These are phyloP conservation scores for Anas platyrhynchos DNA, from an alignment of 2,113 vertebrate genomes.

Conservation along the genomic window DNA sequence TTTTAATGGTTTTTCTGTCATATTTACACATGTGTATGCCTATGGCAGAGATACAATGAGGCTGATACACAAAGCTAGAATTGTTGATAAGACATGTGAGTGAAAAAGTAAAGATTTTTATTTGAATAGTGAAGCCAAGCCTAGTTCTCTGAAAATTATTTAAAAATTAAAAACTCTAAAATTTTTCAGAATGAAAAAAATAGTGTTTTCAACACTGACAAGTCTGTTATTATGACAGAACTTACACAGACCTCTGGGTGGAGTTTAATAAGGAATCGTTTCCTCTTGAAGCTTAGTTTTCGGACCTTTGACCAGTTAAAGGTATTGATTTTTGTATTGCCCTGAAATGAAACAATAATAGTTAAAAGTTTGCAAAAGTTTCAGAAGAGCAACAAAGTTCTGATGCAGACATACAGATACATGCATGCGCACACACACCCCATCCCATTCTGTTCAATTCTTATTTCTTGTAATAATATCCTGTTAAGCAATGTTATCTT, in stretches of 20 bases:
- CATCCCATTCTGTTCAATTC: background rate
- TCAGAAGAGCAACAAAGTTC: background rate
- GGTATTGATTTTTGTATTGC: conserved; percentile 95
- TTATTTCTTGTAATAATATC: background rate
- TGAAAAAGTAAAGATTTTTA: background rate
- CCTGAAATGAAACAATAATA: conserved; percentile 74
- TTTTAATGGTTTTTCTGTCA: background rate
- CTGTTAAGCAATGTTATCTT: background rate
- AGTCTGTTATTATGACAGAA: background rate
- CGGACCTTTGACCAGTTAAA: conserved; percentile 99
- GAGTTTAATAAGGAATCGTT: conserved; percentile 94
- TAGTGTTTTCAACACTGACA: background rate
- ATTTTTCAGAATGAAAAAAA: background rate
- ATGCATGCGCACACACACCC: fast-evolving
- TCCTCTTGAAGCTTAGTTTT: conserved; percentile 98
- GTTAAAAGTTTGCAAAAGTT: background rate
- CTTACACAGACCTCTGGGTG: conserved; percentile 93
- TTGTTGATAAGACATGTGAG: fast-evolving
- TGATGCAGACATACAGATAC: fast-evolving
- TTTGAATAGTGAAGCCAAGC: background rate
- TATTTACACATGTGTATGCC: background rate
- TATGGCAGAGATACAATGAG: background rate
- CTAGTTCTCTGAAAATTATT: background rate
- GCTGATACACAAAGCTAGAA: background rate
- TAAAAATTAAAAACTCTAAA: background rate